Conservation (phyloP, 2,888 invertebrate species). For the Ophion obscuratus region DNA sequence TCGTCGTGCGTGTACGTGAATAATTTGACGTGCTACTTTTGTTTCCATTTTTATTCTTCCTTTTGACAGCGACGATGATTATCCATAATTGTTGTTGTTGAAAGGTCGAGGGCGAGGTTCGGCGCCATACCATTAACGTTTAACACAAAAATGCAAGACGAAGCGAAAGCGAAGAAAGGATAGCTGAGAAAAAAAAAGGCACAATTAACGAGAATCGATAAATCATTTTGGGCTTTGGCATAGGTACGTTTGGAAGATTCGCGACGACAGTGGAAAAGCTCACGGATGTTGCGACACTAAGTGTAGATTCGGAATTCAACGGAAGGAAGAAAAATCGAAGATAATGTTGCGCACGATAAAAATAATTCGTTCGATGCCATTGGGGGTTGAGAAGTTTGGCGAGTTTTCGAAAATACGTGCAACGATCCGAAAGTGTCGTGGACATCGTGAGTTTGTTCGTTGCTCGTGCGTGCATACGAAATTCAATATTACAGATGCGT, state of each 20-base stretch:
- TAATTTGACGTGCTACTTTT: conserved; percentile 45
- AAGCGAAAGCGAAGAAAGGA: not conserved
- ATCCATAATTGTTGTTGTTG: conserved; percentile 67
- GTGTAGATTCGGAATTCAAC: not conserved
- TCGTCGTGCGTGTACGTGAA: conserved; percentile 61
- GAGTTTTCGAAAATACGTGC: conserved; percentile 22
- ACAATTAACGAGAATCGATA: conserved; percentile 42
- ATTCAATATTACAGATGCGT: conserved; percentile 15
- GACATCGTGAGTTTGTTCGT: conserved; percentile 27
- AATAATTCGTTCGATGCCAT: not conserved
- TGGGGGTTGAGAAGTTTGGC: conserved; percentile 4
- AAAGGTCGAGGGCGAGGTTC: conserved; percentile 50
- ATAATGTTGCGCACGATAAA: not conserved
- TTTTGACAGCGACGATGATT: conserved; percentile 63
- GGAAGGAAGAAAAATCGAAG: not conserved
- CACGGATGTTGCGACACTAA: not conserved
- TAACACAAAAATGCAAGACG: conserved; percentile 12
- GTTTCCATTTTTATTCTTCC: conserved; percentile 40
- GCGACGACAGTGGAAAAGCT: conserved; percentile 24
- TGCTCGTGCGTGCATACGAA: conserved; percentile 13
- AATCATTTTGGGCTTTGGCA: conserved; percentile 82
- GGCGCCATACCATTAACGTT: conserved; percentile 35
- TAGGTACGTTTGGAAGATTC: conserved; percentile 71
- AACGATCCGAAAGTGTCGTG: conserved; percentile 8
- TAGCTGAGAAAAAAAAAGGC: conserved; percentile 23